Evolutionary conservation across 1,140 invertebrate species (phyloP).

Genomic region (Tetraneura akinire): DNA sequence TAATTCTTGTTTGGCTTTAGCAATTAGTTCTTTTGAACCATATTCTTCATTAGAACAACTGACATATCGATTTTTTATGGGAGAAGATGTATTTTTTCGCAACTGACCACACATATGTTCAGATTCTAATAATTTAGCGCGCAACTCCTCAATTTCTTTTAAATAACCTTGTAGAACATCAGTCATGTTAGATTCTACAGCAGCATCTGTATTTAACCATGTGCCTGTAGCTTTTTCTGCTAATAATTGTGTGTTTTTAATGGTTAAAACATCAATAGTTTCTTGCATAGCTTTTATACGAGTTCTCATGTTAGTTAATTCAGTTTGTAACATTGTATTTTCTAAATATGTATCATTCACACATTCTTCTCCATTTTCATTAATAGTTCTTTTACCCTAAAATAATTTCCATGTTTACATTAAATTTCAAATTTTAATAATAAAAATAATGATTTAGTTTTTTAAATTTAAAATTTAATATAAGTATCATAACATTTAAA

Average conservation of each 20-base stretch:
- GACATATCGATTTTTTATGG: conserved; percentile 22
- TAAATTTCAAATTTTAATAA: background rate
- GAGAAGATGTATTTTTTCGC: conserved; percentile 60
- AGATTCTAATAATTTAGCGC: conserved; percentile 83
- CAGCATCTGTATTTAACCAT: conserved; percentile 53
- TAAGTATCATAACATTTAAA: no score
- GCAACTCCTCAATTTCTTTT: conserved; percentile 87
- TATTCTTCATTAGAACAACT: conserved; percentile 46
- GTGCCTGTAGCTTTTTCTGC: conserved; percentile 70
- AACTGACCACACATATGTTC: conserved; percentile 82
- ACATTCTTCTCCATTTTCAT: conserved; percentile 80
- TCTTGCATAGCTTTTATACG: conserved; percentile 89
- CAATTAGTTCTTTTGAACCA: conserved; percentile 60
- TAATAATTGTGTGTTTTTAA: conserved; percentile 77
- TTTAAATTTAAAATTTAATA: no score
- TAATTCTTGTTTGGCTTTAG: conserved; percentile 70
- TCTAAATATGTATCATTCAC: conserved; percentile 95
- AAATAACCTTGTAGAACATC: conserved; percentile 81
- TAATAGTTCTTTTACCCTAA: conserved; percentile 83
- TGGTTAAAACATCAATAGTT: conserved; percentile 86
- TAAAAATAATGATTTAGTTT: background rate
- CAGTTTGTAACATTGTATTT: conserved; percentile 88
- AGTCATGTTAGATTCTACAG: conserved; percentile 64
- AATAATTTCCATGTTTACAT: background rate
- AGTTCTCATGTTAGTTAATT: conserved; percentile 82